These are phyloP conservation scores for Lampris incognitus DNA, from an alignment of 2,113 vertebrate genomes.

Conservation along the genomic window DNA sequence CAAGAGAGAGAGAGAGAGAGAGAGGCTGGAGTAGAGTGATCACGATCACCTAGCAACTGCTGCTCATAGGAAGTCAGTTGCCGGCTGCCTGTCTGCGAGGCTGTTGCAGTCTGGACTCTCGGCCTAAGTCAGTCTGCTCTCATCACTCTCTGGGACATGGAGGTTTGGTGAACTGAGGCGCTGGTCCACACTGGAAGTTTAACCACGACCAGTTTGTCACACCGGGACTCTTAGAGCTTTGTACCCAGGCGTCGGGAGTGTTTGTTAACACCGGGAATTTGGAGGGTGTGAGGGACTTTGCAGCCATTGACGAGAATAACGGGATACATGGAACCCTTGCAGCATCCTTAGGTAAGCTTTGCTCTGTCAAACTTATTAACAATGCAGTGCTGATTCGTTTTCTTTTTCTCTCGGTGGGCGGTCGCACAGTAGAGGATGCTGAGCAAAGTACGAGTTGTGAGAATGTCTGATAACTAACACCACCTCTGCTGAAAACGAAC, in stretches of 20 bases:
- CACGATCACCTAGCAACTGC: conserved; percentile 86
- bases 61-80: conserved; percentile 79
- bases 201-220: conserved; percentile 22
- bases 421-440: too few species aligned
- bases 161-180: conserved; percentile 6
- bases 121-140: conserved; percentile 29
- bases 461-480: neutral
- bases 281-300: conserved; percentile 31
- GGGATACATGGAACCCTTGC: conserved; percentile 46
- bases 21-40: conserved; percentile 72
- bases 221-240: neutral
- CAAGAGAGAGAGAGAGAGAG: conserved; percentile 26
- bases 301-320: conserved; percentile 18
- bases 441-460: neutral
- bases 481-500: neutral
- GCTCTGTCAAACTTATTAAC: conserved; percentile 34
- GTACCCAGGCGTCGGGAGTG: conserved; percentile 24
- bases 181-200: conserved; percentile 39
- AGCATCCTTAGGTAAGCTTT: conserved; percentile 64
- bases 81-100: conserved; percentile 61
- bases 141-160: conserved; percentile 37
- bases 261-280: conserved; percentile 40
- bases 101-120: conserved; percentile 21
- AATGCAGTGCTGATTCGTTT: conserved; percentile 11
- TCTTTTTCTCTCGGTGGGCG: too few species aligned